A percentile compares a stretch with the other conserved stretches of the same genome.
These are phyloP conservation scores for Aix galericulata DNA, from an alignment of 2,113 vertebrate genomes.

Conservation along the genomic window DNA sequence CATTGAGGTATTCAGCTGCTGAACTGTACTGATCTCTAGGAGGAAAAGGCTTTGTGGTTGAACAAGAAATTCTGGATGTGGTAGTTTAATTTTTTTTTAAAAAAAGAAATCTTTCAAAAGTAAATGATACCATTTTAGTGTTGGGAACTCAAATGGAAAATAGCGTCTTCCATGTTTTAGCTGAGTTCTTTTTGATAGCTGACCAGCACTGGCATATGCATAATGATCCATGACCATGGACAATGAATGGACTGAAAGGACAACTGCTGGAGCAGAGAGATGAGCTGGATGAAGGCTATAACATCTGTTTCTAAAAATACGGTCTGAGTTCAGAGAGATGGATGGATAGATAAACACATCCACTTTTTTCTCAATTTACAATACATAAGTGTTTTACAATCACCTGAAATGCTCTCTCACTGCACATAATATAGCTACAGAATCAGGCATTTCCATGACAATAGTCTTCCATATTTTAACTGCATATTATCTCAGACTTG, in stretches of 20 bases:
- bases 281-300: background rate
- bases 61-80: background rate
- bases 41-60: background rate
- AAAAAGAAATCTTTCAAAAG: background rate
- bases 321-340: background rate
- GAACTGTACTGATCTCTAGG: background rate
- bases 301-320: background rate
- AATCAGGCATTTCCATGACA: background rate
- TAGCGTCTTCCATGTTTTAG: background rate
- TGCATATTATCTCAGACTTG: background rate
- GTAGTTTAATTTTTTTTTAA: background rate
- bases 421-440: background rate
- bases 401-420: background rate
- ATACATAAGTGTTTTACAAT: background rate
- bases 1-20: background rate
- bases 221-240: background rate
- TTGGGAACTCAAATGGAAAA: background rate
- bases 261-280: background rate
- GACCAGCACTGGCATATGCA: background rate
- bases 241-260: background rate
- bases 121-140: background rate
- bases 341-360: background rate
- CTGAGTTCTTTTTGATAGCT: background rate
- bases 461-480: background rate
- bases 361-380: background rate